phyloP scores from a whole-genome alignment of 1,140 invertebrate genomes.

The Coelopa frigida region DNA sequence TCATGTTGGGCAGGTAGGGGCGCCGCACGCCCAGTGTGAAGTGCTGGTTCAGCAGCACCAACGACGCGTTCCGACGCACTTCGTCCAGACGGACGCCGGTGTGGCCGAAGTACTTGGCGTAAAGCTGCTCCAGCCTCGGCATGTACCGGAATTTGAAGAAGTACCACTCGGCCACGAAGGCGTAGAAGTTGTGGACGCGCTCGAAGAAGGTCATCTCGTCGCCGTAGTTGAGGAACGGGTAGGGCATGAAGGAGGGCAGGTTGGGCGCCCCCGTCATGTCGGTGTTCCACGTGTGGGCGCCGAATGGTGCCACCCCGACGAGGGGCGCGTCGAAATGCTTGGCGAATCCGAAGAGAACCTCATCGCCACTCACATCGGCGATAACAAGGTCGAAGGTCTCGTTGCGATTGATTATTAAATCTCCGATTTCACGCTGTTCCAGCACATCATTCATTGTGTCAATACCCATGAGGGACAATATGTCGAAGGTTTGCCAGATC shows the following conservation, averaged over 20 bases:
- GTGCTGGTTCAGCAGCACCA: conserved; percentile 52
- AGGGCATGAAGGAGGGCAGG: conserved; percentile 38
- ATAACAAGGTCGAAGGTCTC: conserved; percentile 30
- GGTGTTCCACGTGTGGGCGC: conserved; percentile 22
- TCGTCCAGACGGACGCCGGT: conserved; percentile 28
- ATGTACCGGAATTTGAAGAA: conserved; percentile 2
- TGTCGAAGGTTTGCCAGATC: background rate
- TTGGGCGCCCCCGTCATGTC: conserved; percentile 24
- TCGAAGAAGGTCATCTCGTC: conserved; percentile 45
- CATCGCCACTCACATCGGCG: conserved; percentile 15
- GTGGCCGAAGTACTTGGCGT: conserved; percentile 43
- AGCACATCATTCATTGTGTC: conserved; percentile 15
- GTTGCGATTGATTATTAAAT: conserved; percentile 13
- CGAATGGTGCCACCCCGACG: conserved; percentile 29
- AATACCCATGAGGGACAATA: background rate
- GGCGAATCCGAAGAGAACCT: conserved; percentile 1
- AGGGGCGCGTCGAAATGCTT: conserved; percentile 15
- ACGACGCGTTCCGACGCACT: conserved; percentile 39
- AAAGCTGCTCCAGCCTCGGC: conserved; percentile 26
- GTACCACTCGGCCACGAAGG: background rate
- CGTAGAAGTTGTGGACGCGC: conserved; percentile 36
- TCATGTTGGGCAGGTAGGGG: conserved; percentile 48
- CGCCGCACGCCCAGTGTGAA: conserved; percentile 46
- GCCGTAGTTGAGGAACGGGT: conserved; percentile 23
- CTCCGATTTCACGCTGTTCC: conserved; percentile 20